Base-by-base conservation (phyloP, 2,888 invertebrate genomes). In the Drosophila emarginata region DNA sequence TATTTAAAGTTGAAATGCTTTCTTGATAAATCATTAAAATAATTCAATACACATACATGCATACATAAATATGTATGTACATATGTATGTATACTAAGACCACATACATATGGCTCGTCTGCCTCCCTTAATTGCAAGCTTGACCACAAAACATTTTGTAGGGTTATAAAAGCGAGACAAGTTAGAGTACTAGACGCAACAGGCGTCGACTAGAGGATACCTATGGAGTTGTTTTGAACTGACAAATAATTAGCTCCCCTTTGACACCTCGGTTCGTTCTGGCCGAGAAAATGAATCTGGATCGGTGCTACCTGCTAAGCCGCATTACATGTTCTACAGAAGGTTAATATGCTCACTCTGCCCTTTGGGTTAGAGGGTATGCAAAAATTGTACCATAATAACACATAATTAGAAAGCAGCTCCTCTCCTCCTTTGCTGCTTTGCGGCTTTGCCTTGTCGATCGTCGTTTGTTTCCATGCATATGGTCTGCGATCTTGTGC, bases 1-100 rank as follows among this genome's bases (percentile, higher is more conserved):
- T 45, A 45, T 21, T 45, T 45, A 45, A 45, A 45, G 14, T 21
- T 18, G 21, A 45, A 21, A 21, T 4, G 18, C 11, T 12, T 45
- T 54, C 53, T 18, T 32, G 53, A 28, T 12, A 15, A 54, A 36
- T 36, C 36, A 54, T 54, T 76, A 76, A 72, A 76, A 69, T 70
- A 70, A 77, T 78, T 76, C 64, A 76, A 76, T 76, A 70, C 70
- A 79, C 69, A 36, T 76, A 72, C 72, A 67, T 69, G 74, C 64
- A 67, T 60, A 63, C 54, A 50, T 39, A 56, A 14, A 14, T 40
- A 23, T 39, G 11, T 14, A n/a, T 18, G 12, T 18, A 32, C 36
- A n/a, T 36, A 32, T 60, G 23, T 15, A 69, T 67, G 70, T 12
- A 21, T 18, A 21, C 9, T 45, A 1, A 21, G 11, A 45, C 45